These are phyloP conservation scores for Caenorhabditis auriculariae DNA, from an alignment of 2,888 invertebrate genomes.

Conservation along the genomic window DNA sequence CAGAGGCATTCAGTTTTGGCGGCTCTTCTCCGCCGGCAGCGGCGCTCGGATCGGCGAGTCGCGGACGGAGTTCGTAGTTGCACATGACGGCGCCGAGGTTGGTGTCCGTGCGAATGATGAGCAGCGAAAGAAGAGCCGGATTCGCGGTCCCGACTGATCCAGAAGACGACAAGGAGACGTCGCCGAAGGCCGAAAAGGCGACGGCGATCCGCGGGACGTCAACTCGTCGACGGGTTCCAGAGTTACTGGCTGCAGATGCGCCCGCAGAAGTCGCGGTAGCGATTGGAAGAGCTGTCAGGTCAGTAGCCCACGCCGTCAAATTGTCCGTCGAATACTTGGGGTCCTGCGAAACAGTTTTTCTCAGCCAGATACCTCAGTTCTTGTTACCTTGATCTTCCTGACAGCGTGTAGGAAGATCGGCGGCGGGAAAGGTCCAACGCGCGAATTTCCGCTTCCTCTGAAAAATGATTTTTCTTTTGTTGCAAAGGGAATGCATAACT, in stretches of 20 bases:
- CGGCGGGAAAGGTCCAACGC: conserved; percentile 86
- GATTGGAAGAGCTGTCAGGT: conserved; percentile 41
- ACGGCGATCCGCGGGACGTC: conserved; percentile 35
- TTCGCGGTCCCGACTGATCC: conserved; percentile 15
- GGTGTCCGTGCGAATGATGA: conserved; percentile 34
- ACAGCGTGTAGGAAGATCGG: conserved; percentile 80
- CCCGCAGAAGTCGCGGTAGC: conserved; percentile 16
- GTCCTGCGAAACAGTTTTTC: conserved; percentile 38
- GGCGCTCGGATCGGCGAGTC: conserved; percentile 1
- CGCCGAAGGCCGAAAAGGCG: conserved; percentile 24
- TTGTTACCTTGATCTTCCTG: conserved; percentile 79
- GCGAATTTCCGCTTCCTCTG: conserved; percentile 72
- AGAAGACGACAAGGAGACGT: conserved; percentile 10
- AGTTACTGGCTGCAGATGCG: conserved; percentile 5
- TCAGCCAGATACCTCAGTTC: too few relatives aligned
- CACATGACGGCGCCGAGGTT: conserved; percentile 17
- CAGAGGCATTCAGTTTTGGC: conserved; percentile 20
- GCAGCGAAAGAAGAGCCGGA: conserved; percentile 5
- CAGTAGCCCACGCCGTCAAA: conserved; percentile 57
- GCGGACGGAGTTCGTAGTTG: conserved; percentile 27
- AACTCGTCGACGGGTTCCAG: conserved; percentile 11
- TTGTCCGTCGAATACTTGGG: conserved; percentile 49
- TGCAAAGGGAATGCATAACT: not conserved
- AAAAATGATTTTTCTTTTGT: too few relatives aligned
- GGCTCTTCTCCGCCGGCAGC: conserved; percentile 12